Evolutionary conservation across 1,140 invertebrate genomes (phyloP), one percentile per base, ranked within the genome.

Genomic region (Lycorma delicatula): DNA sequence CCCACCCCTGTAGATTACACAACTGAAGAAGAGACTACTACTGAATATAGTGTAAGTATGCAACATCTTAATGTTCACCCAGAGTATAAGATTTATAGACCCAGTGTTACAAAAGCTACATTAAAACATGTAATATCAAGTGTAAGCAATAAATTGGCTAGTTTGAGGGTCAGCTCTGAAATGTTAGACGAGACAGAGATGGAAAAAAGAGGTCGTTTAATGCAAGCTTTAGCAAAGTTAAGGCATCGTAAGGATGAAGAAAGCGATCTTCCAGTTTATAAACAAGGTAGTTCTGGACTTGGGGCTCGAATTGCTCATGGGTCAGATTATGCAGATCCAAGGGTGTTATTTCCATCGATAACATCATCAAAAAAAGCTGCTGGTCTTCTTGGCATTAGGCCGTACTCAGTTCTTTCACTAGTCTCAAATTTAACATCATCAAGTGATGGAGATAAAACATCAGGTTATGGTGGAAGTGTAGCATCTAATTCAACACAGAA

Each of bases 291-390:
- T 63, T 85, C 87, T 44, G 80, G 81, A 56, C 78, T 92, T 57
- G 90, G 90, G 1, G 88, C 89, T 26, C 81, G 89, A 54, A 90
- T 93, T 67, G 89, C 89, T 6, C 83, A 90, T 66, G 66, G 66
- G 12, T 86, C 87, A 0, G 89, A 93, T 64, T 92, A 92, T 66
- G 87, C 85, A 0, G 86, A 92, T 71, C 88, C 89, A 6, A 79
- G 77, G 34, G 78, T 80, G 0, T 70, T 88, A 0, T 78, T 81
- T 49, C 74, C 73, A 25, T 75, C 77, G 9, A 68, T 67, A 5
- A 72, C 72, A 74, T 76, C 62, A 63, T 79, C 58, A 64, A 78
- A 78, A 58, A 78, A 78, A 71, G 75, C 74, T 61, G 66, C 64
- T 16, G 56, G n/a, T n/a, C n/a, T n/a, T n/a, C 55, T 67, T 11